Base-by-base conservation (phyloP, 1,140 invertebrate genomes). In the Drosophila santomea region DNA sequence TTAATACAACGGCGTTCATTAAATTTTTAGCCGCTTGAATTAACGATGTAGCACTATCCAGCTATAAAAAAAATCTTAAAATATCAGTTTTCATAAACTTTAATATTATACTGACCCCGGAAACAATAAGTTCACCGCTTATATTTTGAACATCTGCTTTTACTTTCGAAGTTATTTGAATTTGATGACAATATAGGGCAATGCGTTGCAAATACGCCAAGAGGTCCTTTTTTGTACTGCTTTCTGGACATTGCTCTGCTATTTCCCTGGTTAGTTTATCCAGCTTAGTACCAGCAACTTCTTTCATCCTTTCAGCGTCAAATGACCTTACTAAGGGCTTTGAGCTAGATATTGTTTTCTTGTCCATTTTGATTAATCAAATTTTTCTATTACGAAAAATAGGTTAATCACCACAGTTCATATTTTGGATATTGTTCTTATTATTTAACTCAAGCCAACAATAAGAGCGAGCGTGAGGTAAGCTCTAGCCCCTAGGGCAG, bases 101-200 rank as follows among this genome's bases (percentile, higher is more conserved):
- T 2, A n/a, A n/a, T n/a, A n/a, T n/a, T n/a, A n/a, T n/a, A n/a
- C 94, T 94, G 92, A 98, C 96, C 86, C 98, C 98, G 71, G 98
- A 99, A 14, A 99, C 98, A 80, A 99, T 99, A 15, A 99, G 94
- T 93, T 99, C 98, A 12, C 98, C 98, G 92, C 97, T 98, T 71
- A 99, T 99, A 93, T 99, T 99, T 93, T 99, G 98, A 3, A 99
- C 98, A 93, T 99, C 99, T 14, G 99, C 99, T 93, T 99, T 99
- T 7, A 99, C 99, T 93, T 99, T 99, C 80, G 98, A 99, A 52
- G 98, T 99, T 71, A 99, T 99, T 92, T 99, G 99, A 89, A 99
- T 96, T 93, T 99, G 99, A 93, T 99, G 98, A 93, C 98, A 99
- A 93, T 99, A 99, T 0, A 99, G 93, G 14, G 97, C 97, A 89